A percentile compares a stretch with the other conserved stretches of the same genome.
Evolutionary conservation across 2,113 vertebrate genomes (phyloP).

Genomic region (Balaenoptera acutorostrata): DNA sequence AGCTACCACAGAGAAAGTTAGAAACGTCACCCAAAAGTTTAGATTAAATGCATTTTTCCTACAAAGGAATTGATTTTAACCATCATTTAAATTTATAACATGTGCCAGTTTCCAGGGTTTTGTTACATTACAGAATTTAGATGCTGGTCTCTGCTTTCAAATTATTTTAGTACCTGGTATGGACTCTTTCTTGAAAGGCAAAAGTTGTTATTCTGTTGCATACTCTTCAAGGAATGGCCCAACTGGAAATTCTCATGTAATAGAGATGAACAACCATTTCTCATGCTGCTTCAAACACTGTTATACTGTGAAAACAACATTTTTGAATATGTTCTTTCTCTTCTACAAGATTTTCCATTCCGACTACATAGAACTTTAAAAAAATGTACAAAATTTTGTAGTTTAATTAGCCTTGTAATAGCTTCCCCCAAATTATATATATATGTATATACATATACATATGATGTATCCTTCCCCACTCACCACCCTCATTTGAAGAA

Average conservation of each 20-base stretch:
- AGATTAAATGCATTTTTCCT: conserved; percentile 27
- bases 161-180: conserved; percentile 17
- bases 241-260: conserved; percentile 32
- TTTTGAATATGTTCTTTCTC: not conserved
- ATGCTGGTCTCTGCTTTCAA: conserved; percentile 45
- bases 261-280: conserved; percentile 24
- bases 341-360: not conserved
- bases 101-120: conserved; percentile 54
- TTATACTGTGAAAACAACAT: not conserved
- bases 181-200: conserved; percentile 9
- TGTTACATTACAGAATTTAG: conserved; percentile 45
- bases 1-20: conserved; percentile 52
- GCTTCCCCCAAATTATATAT: not conserved
- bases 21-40: conserved; percentile 43
- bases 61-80: conserved; percentile 42
- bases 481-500: not conserved
- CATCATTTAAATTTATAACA: conserved; percentile 60
- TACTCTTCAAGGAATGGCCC: not conserved
- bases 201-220: not conserved
- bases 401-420: not conserved
- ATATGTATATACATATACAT: not conserved
- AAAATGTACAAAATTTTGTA: not conserved
- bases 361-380: not conserved
- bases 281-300: conserved; percentile 11
- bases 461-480: not conserved